Base-by-base conservation (phyloP, 2,797 vertebrate genomes). In the Astyanax mexicanus region DNA sequence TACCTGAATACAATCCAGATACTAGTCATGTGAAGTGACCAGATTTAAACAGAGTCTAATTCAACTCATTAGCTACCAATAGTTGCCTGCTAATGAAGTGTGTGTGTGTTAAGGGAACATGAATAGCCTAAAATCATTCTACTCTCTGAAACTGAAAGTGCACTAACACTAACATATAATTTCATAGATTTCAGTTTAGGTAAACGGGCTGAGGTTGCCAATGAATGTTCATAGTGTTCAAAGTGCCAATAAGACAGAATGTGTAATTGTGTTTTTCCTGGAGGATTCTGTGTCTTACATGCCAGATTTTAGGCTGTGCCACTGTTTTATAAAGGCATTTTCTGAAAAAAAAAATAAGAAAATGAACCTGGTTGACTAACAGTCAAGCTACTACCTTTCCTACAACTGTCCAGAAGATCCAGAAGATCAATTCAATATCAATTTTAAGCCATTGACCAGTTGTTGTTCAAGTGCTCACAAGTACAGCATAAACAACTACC, bases 401-500 rank as follows among this genome's bases (percentile, higher is more conserved):
- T 42, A 11, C n/a, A n/a, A n/a, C n/a, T n/a, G n/a, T n/a, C n/a
- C n/a, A 11, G 40, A 42, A 42, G 11, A 12, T 12, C 2, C 11
- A 11, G 40, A 11, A 12, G 29, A 32, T 5, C 5, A 32, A 32
- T 32, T 32, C 32, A 42, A 40, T 12, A 11, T 12, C 11, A 2
- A 11, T 11, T 1, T 2, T 38, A 6, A 40, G 37, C 37, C 37
- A 38, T 38, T 38, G 37, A 38, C 7, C 9, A 10, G 9, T 1
- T 38, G 9, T 38, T 2, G 5, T 5, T 42, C 9, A 42, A 21
- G 4, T 23, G 49, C 7, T 4, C 12, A 27, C 0, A 44, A 45
- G 12, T 19, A 47, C 45, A 51, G 72, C 72, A 66, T 60, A 72
- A 10, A 66, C 74, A 76, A 29, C 44, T 29, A 23, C 44, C 27